phyloP scores from a whole-genome alignment of 2,797 vertebrate species.

The Nasua narica region DNA sequence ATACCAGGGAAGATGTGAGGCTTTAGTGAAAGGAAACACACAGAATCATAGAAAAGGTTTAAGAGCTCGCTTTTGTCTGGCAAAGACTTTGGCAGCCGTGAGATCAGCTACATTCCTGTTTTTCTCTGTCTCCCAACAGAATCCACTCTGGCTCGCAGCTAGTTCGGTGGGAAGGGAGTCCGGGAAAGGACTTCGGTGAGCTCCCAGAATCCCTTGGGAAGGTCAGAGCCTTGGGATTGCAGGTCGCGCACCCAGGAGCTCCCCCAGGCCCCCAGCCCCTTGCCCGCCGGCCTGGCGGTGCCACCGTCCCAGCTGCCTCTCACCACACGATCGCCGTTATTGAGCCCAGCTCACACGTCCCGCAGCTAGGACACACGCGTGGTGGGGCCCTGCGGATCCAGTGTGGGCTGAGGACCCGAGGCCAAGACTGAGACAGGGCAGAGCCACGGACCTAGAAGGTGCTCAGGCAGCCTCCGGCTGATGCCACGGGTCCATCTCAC shows the following conservation, averaged over 20 bases:
- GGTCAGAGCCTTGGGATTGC: rapidly evolving
- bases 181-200: not conserved
- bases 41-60: not conserved
- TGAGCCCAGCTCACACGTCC: not conserved
- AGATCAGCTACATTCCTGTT: not conserved
- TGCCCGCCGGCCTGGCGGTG: no score
- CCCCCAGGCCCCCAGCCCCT: rapidly evolving
- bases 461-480: not conserved
- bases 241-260: rapidly evolving
- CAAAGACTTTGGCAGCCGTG: not conserved
- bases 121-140: not conserved
- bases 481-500: not conserved
- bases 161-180: not conserved
- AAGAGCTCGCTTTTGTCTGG: not conserved
- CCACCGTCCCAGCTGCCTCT: rapidly evolving
- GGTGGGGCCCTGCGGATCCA: not conserved
- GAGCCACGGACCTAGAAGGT: not conserved
- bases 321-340: not conserved
- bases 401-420: not conserved
- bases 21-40: not conserved
- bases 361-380: not conserved
- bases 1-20: not conserved
- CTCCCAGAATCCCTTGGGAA: not conserved
- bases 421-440: not conserved
- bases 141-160: rapidly evolving